These are phyloP conservation scores for Bos indicus DNA, from an alignment of 2,113 vertebrate species.

Conservation along the genomic window DNA sequence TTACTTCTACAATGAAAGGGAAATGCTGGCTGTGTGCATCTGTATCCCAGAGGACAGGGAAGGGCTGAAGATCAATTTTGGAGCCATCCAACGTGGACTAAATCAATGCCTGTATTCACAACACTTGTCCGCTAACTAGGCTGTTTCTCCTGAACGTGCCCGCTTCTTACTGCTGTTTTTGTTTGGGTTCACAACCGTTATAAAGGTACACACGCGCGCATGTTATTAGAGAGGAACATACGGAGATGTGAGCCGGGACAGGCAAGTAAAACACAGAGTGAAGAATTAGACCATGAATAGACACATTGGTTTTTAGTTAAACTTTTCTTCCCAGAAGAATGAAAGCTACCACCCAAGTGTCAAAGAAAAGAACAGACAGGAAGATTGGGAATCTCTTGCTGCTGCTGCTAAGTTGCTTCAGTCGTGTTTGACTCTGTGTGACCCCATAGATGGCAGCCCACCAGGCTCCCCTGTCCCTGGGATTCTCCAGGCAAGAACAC, in stretches of 20 bases:
- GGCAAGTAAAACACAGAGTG: neutral
- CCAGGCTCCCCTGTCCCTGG: no score
- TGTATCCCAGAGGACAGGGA: neutral
- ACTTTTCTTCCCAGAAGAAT: neutral
- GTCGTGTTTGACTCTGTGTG: no score
- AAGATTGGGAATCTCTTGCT: neutral
- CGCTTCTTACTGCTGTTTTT: neutral
- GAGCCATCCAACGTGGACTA: neutral
- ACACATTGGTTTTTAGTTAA: neutral
- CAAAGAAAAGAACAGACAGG: slow-evolving; percentile 10
- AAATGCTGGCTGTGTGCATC: neutral
- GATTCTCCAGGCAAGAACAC: no score
- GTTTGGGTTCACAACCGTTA: neutral
- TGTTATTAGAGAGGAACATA: neutral
- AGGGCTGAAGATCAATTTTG: neutral
- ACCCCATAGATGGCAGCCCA: no score
- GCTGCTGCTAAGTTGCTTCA: no score
- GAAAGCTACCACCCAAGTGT: neutral
- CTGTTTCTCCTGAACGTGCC: neutral
- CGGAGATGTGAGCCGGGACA: neutral
- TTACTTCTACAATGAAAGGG: neutral
- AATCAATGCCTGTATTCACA: neutral
- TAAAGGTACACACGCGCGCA: neutral
- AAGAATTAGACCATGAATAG: neutral
- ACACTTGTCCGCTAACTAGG: neutral